phyloP scores from a whole-genome alignment of 2,113 vertebrate genomes.

The Jaculus jaculus region DNA sequence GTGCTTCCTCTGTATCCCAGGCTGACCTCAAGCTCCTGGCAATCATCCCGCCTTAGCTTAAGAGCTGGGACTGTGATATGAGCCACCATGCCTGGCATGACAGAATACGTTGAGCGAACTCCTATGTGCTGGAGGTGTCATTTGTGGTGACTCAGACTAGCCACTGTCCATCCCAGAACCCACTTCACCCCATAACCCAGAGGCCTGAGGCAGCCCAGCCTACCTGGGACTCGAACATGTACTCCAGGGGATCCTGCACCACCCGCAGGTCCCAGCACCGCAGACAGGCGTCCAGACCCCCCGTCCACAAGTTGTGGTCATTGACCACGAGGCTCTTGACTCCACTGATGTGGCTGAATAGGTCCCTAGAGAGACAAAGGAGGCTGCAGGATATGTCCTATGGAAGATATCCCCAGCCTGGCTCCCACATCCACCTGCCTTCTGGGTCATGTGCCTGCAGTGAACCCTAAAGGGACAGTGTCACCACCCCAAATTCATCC shows the following conservation, averaged over 20 bases:
- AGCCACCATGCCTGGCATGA: background rate
- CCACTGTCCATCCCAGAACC: background rate
- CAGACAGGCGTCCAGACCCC: slow-evolving; percentile 41
- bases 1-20: background rate
- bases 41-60: background rate
- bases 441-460: background rate
- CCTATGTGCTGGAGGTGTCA: background rate
- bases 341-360: fast-evolving
- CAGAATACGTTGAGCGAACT: background rate
- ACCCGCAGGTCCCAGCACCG: slow-evolving; percentile 60
- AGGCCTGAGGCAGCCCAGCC: background rate
- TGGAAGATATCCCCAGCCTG: background rate
- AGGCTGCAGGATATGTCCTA: background rate
- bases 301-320: background rate
- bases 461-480: background rate
- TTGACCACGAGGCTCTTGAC: slow-evolving; percentile 9
- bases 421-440: background rate
- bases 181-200: background rate
- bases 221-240: slow-evolving; percentile 58
- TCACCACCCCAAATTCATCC: background rate
- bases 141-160: background rate
- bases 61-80: background rate
- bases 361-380: slow-evolving; percentile 30
- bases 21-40: background rate
- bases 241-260: fast-evolving